Base-by-base conservation (phyloP, 53 echinoderm and acorn worm species). In the Crossaster papposus region DNA sequence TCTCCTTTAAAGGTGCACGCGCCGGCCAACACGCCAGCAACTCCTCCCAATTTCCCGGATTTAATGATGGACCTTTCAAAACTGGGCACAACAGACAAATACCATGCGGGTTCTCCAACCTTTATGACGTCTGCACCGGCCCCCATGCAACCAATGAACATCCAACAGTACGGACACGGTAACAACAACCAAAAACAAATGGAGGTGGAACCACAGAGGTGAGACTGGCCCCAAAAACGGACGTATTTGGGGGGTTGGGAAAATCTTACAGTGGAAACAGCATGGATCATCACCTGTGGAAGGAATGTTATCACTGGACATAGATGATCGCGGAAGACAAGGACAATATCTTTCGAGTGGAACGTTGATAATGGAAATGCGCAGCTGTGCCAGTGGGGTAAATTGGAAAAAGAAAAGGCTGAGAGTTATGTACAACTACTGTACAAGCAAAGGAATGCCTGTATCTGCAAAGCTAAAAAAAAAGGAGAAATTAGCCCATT, bases 41-140 rank as follows among this genome's bases (percentile, higher is more conserved):
- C 98, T 34, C 98, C 98, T 78, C 98, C 98, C 65, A 98, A 96
- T 88, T 98, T 98, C 91, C 98, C 98, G 73, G 98, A 98, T 90
- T 82, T 96, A 83, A 92, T 98, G 83, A 93, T 96, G 88, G 94
- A 89, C 85, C 95, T 98, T 82, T 93, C 98, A 54, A 98, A 98
- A 88, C 72, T 98, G 81, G 94, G 94, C 77, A 91, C 94, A 64
- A 94, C 91, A 36, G 93, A 95, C 64, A 96, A 94, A 90, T 90
- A 90, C 79, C 87, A 93, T 68, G 93, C 90, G 62, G 94, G 94
- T 77, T 96, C 98, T 33, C 98, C 98, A 28, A 98, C 90, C 80
- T 91, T 89, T 64, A 93, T 94, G 91, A 92, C 96, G 58, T 92
- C 96, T 52, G 89, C 93, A 22, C 91, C 91, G 82, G 89, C 88